Percentiles rank a stretch among this genome's conserved stretches.
Evolutionary conservation across 1,140 invertebrate genomes (phyloP).

Genomic region (Anthonomus grandis): DNA sequence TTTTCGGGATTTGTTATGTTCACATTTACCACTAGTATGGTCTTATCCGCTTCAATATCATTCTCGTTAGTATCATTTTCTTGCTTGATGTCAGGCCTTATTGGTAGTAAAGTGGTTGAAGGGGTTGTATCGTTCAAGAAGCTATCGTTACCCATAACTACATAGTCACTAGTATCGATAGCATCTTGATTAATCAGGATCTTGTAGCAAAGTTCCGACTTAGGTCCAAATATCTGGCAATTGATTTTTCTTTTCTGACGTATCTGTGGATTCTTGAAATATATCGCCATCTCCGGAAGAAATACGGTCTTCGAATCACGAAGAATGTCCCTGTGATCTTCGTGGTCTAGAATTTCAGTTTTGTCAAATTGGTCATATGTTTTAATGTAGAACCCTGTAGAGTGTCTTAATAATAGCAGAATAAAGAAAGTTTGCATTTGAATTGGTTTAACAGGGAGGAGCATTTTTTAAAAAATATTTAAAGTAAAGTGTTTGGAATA

Average conservation of each 20-base stretch:
- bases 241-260: conserved; percentile 2
- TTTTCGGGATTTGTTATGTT: neutral
- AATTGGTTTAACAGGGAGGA: no score
- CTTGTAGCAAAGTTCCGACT: neutral
- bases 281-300: conserved; percentile 16
- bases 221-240: conserved; percentile 4
- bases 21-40: neutral
- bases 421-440: no score
- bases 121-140: neutral
- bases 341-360: conserved; percentile 26
- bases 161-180: neutral
- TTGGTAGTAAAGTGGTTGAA: neutral
- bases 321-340: conserved; percentile 27
- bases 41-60: conserved; percentile 1
- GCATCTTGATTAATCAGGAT: neutral
- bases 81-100: conserved; percentile 4
- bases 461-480: no score
- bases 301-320: conserved; percentile 28
- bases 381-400: no score
- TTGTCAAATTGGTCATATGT: conserved; percentile 16
- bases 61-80: neutral
- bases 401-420: no score
- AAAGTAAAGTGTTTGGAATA: no score
- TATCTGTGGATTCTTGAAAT: neutral
- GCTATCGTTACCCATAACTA: neutral